Conservation (phyloP, 2,888 invertebrate species). For the Cancer borealis region DNA sequence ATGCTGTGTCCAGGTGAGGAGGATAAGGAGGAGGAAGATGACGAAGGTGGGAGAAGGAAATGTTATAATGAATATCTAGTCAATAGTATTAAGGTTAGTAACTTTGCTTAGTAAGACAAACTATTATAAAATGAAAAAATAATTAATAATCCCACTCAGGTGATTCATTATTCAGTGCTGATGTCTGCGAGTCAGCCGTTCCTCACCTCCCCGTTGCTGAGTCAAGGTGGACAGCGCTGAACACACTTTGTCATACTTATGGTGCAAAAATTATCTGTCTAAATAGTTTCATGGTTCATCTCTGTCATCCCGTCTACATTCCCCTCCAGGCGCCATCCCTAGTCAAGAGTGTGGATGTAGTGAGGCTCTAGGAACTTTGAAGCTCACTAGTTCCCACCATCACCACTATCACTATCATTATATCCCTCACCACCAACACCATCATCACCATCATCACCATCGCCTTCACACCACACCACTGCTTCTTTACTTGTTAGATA, state of each 20-base stretch:
- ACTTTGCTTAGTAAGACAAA: background rate
- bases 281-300: background rate
- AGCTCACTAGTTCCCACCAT: background rate
- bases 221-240: background rate
- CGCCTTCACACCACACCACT: background rate
- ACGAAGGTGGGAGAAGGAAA: background rate
- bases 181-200: background rate
- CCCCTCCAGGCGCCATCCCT: background rate
- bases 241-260: background rate
- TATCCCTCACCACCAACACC: background rate
- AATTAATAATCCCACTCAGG: too few species aligned
- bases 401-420: background rate
- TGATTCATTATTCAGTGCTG: background rate
- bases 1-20: conserved; percentile 18
- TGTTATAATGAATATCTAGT: too few species aligned
- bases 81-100: background rate
- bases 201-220: background rate
- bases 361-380: background rate
- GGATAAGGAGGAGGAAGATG: background rate
- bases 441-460: background rate
- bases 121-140: background rate
- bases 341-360: background rate
- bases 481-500: too few species aligned
- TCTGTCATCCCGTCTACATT: background rate
- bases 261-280: background rate